Evolutionary conservation across 2,888 invertebrate genomes (phyloP).

Genomic region (Gibbula magus): DNA sequence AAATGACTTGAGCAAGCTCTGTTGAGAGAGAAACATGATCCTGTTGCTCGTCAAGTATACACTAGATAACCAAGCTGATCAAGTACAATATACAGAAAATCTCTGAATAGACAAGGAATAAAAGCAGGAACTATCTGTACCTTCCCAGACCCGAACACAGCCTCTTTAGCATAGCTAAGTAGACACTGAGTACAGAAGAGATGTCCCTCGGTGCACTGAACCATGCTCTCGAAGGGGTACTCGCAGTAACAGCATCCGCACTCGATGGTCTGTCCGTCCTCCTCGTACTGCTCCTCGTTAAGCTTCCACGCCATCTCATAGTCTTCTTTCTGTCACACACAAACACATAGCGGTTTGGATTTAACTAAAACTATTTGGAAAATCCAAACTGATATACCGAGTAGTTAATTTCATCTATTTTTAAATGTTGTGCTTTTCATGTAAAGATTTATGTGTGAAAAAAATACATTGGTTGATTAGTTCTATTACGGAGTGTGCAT

Average conservation of each 20-base stretch:
- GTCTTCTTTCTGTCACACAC: constrained; percentile 60
- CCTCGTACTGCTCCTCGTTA: constrained; percentile 60
- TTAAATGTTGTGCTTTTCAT: too few relatives aligned
- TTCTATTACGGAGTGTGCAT: too few relatives aligned
- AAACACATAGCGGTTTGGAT: too few relatives aligned
- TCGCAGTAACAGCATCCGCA: constrained; percentile 70
- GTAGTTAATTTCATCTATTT: too few relatives aligned
- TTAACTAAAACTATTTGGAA: too few relatives aligned
- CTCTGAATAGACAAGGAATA: neutral
- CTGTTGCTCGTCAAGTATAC: constrained; percentile 49
- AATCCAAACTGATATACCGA: too few relatives aligned
- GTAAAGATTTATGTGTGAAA: too few relatives aligned
- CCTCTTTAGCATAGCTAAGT: constrained; percentile 60
- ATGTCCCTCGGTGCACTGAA: constrained; percentile 70
- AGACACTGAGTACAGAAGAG: constrained; percentile 70
- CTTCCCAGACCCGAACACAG: constrained; percentile 68
- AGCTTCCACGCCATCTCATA: constrained; percentile 49
- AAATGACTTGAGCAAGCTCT: too few relatives aligned
- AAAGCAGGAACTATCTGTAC: constrained; percentile 34
- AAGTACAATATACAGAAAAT: neutral
- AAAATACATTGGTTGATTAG: too few relatives aligned
- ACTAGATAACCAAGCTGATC: neutral
- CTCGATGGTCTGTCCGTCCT: constrained; percentile 63
- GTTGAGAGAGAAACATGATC: too few relatives aligned
- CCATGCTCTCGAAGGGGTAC: constrained; percentile 64